phyloP scores from a whole-genome alignment of 2,113 vertebrate genomes.

The Aleadryas rufinucha region DNA sequence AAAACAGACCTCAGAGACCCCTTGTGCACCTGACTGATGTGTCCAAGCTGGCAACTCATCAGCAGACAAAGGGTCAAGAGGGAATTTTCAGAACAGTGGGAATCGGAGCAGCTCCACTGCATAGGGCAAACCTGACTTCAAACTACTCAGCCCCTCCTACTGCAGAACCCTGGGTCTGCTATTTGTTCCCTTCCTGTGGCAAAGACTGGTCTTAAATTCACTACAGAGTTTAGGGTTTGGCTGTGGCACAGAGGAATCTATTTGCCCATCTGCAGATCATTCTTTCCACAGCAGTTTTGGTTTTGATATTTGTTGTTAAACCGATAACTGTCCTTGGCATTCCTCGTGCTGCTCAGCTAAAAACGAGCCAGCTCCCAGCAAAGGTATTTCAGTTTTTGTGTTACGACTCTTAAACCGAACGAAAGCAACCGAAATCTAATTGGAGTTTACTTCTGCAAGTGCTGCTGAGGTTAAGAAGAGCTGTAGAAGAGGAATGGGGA shows the following conservation, averaged over 20 bases:
- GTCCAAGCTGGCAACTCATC: neutral
- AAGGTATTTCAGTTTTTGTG: neutral
- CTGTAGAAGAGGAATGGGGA: neutral
- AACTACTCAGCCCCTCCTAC: neutral
- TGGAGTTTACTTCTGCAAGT: neutral
- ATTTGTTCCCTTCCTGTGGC: neutral
- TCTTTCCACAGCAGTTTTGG: neutral
- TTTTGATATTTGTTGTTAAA: neutral
- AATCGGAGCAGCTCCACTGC: neutral
- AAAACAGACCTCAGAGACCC: neutral
- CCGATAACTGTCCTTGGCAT: neutral
- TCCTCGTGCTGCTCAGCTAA: neutral
- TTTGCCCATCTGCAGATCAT: slow-evolving; percentile 49
- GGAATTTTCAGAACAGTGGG: neutral
- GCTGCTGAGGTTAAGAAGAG: slow-evolving; percentile 25
- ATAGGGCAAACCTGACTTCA: accelerated
- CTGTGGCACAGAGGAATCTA: slow-evolving; percentile 7
- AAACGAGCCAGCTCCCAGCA: neutral
- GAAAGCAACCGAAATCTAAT: neutral
- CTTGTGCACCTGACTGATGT: neutral
- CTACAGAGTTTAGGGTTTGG: neutral
- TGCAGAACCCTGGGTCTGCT: neutral
- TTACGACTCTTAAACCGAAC: slow-evolving; percentile 5
- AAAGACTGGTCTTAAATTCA: neutral
- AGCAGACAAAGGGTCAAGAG: neutral